Evolutionary conservation across 2,113 vertebrate genomes (phyloP).

Genomic region (Leucosticte australis): DNA sequence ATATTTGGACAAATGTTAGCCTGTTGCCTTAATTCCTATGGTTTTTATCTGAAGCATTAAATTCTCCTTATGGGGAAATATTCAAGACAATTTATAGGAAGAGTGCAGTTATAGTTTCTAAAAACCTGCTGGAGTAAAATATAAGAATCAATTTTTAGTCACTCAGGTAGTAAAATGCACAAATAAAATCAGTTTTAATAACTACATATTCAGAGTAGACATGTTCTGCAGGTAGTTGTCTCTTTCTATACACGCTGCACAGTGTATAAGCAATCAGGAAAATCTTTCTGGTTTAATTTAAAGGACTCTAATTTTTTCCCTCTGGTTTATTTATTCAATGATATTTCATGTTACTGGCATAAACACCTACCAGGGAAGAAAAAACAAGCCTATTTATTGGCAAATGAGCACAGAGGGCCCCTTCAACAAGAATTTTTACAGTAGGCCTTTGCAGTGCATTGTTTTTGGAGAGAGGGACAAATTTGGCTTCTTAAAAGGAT

Average conservation of each 20-base stretch:
- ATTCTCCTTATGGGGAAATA: slow-evolving; percentile 18
- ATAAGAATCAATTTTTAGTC: background rate
- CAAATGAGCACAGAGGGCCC: background rate
- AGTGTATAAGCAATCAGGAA: slow-evolving; percentile 23
- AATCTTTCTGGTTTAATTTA: slow-evolving; percentile 47
- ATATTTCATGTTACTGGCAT: background rate
- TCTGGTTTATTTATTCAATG: slow-evolving; percentile 39
- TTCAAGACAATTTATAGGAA: slow-evolving; percentile 20
- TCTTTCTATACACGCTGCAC: background rate
- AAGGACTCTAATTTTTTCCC: slow-evolving; percentile 31
- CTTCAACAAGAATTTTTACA: background rate
- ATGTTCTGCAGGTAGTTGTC: background rate
- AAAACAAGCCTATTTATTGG: background rate
- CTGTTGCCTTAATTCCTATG: slow-evolving; percentile 54
- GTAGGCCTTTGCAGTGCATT: background rate
- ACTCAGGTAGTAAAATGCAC: background rate
- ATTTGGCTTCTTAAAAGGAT: background rate
- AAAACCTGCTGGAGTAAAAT: background rate
- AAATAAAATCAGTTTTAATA: slow-evolving; percentile 39
- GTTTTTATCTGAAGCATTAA: slow-evolving; percentile 52
- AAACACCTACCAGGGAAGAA: background rate
- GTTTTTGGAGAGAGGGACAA: background rate
- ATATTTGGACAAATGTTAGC: slow-evolving; percentile 34
- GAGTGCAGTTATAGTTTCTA: background rate
- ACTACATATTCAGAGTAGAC: background rate